phyloP scores from a whole-genome alignment of 2,888 invertebrate genomes.

The Noctuana brunneofusca region DNA sequence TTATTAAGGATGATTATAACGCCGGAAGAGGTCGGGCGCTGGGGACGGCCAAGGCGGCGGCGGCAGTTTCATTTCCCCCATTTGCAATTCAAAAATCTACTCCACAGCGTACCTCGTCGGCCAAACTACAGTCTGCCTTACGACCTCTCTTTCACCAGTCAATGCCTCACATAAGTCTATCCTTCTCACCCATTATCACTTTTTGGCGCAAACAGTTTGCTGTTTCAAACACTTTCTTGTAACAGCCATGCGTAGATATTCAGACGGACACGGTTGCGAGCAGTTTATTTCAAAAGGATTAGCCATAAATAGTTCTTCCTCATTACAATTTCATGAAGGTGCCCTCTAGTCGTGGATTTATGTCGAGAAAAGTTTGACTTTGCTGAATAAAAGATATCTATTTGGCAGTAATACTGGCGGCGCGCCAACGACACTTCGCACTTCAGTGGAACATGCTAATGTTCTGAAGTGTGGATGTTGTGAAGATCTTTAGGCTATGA shows the following conservation, averaged over 20 bases:
- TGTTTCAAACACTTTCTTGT: slow-evolving; percentile 61
- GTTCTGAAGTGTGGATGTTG: slow-evolving; percentile 33
- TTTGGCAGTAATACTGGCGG: slow-evolving; percentile 71
- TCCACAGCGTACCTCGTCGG: slow-evolving; percentile 59
- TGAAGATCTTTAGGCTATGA: slow-evolving; percentile 39
- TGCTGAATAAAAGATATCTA: slow-evolving; percentile 80
- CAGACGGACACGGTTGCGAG: slow-evolving; percentile 60
- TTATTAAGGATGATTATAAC: slow-evolving; percentile 77
- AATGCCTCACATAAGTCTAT: slow-evolving; percentile 44
- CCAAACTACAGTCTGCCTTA: slow-evolving; percentile 40
- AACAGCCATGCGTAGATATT: slow-evolving; percentile 59
- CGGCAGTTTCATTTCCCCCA: slow-evolving; percentile 74
- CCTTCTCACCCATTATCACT: slow-evolving; percentile 51
- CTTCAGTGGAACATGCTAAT: slow-evolving; percentile 38
- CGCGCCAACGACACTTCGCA: slow-evolving; percentile 67
- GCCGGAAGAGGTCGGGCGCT: slow-evolving; percentile 61
- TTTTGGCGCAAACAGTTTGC: slow-evolving; percentile 59
- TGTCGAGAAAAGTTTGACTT: slow-evolving; percentile 78
- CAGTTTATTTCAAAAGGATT: slow-evolving; percentile 80
- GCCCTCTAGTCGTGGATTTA: slow-evolving; percentile 74
- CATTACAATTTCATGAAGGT: slow-evolving; percentile 80
- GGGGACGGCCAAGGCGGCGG: slow-evolving; percentile 59
- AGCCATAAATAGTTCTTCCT: slow-evolving; percentile 79
- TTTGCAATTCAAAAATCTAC: slow-evolving; percentile 81
- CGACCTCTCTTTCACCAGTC: slow-evolving; percentile 51